Evolutionary conservation across 2,113 vertebrate genomes (phyloP).

Genomic region (Apeltes quadracus): DNA sequence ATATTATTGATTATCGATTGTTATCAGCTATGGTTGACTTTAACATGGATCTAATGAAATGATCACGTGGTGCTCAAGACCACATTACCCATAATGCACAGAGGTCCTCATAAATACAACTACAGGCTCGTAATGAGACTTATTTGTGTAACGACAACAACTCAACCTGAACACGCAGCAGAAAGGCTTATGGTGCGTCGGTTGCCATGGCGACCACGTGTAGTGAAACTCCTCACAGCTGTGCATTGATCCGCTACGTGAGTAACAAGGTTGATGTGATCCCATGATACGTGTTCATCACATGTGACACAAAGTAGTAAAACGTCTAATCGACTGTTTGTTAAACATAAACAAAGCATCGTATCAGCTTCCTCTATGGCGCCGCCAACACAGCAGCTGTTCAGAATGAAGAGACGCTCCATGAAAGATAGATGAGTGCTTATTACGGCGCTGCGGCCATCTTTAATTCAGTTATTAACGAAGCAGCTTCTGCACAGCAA

Average conservation of each 20-base stretch:
- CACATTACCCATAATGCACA: too few species aligned
- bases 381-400: not conserved
- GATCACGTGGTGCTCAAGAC: too few species aligned
- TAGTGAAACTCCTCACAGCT: too few species aligned
- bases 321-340: not conserved
- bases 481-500: not conserved
- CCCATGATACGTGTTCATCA: not conserved
- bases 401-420: conserved; percentile 26
- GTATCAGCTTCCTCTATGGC: not conserved
- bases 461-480: conserved; percentile 31
- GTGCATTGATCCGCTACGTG: too few species aligned
- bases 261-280: not conserved
- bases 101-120: too few species aligned
- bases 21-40: too few species aligned
- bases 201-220: not conserved
- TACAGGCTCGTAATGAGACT: too few species aligned
- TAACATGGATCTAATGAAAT: too few species aligned
- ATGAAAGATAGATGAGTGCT: conserved; percentile 43
- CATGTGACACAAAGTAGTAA: not conserved
- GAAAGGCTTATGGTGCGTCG: too few species aligned
- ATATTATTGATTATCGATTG: too few species aligned
- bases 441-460: conserved; percentile 13
- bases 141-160: too few species aligned
- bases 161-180: too few species aligned
- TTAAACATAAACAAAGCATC: not conserved